Evolutionary conservation across 2,888 invertebrate species (phyloP), one percentile per base, ranked within the genome.

Genomic region (Agelastica alni): DNA sequence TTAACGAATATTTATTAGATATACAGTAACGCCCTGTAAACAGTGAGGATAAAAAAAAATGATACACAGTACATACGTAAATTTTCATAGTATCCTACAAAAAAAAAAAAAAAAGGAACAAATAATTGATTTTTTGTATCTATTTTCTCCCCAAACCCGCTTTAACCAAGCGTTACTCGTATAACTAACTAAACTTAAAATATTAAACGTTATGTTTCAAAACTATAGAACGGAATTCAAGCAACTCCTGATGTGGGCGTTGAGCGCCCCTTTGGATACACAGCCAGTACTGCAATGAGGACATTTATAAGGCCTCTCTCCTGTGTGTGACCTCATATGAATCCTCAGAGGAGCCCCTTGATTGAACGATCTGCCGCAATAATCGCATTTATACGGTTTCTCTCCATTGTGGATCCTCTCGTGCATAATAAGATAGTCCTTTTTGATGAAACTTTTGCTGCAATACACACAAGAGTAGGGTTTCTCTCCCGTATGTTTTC

Each of bases 321-420:
- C 84, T 58, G 81, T 82, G 75, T 84, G 84, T 69, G 80, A 82
- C 71, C 84, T 75, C 69, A 82, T 79, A 71, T 85, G 85, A 56
- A 84, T 82, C 62, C 82, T 80, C 51, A 85, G 78, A 34, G 84
- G 83, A 57, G 83, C 82, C 4, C 81, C 78, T 74, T 84, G 84
- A 47, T 79, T 80, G 75, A 84, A 84, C 28, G 81, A 80, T 71
- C 84, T 84, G n/a, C 81, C 81, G 73, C 85, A 85, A 70, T 80
- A 78, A 57, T 80, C 76, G 71, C 85, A 85, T 55, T 80, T 78
- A 73, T 83, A 82, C 30, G 85, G 85, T 71, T 82, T 83, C 73
- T 84, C 84, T 0, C 84, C 84, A 1, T 80, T 81, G 73, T 85
- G 84, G 43, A 83, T 82, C 34, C 84, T 77, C 74, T 83, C 83